These are phyloP conservation scores for Lucinisca nassula DNA, from an alignment of 2,888 invertebrate species.

Conservation along the genomic window DNA sequence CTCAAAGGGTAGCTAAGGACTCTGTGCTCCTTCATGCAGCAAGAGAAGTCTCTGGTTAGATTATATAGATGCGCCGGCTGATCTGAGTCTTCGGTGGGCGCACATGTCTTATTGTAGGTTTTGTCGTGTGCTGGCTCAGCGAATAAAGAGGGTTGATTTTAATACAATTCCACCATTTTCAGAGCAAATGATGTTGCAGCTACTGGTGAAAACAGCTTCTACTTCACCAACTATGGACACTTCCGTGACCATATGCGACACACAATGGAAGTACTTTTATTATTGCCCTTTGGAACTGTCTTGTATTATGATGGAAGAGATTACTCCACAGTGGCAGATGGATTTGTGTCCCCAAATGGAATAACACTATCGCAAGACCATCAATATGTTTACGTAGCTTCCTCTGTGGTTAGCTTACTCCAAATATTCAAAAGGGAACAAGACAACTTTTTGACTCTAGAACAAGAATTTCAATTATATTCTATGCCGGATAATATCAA, in stretches of 20 bases:
- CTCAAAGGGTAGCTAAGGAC: too few species aligned
- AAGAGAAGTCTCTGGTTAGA: too few species aligned
- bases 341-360: constrained; percentile 64
- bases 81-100: too few species aligned
- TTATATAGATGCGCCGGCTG: too few species aligned
- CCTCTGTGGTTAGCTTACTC: constrained; percentile 58
- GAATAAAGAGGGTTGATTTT: too few species aligned
- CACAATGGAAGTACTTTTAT: constrained; percentile 35
- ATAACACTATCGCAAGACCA: constrained; percentile 56
- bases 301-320: constrained; percentile 63
- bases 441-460: constrained; percentile 66
- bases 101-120: too few species aligned
- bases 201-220: constrained; percentile 66
- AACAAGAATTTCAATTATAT: constrained; percentile 61
- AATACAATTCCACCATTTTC: too few species aligned
- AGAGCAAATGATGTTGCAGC: constrained; percentile 68
- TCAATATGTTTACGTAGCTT: constrained; percentile 67
- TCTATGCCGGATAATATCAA: constrained; percentile 42
- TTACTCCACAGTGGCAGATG: constrained; percentile 47
- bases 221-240: constrained; percentile 59
- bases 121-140: too few species aligned
- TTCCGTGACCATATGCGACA: constrained; percentile 16
- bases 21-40: too few species aligned
- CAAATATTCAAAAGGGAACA: constrained; percentile 70
- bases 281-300: constrained; percentile 60